Percentiles rank a stretch among this genome's conserved stretches.
Evolutionary conservation across 2,888 invertebrate species (phyloP).

Genomic region (Bembecia ichneumoniformis): DNA sequence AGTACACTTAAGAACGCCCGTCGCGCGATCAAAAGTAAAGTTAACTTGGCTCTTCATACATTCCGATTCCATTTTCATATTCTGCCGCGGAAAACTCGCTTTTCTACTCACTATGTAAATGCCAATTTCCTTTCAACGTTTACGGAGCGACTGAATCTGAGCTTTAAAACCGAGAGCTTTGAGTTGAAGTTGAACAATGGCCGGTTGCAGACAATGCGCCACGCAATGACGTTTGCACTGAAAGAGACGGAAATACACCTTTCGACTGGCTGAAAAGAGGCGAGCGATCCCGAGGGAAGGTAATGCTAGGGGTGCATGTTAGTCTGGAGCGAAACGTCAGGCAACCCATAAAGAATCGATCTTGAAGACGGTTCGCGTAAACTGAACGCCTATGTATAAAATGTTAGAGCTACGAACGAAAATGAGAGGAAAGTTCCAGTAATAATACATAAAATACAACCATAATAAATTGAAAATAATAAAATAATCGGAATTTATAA

Average conservation of each 20-base stretch:
- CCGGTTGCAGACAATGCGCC: conserved; percentile 58
- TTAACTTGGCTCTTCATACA: conserved; percentile 32
- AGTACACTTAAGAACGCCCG: conserved; percentile 8
- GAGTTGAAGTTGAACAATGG: conserved; percentile 23
- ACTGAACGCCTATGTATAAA: neutral
- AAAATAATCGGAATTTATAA: neutral
- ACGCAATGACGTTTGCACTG: conserved; percentile 66
- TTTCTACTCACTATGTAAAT: conserved; percentile 65
- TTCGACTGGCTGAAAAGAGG: conserved; percentile 32
- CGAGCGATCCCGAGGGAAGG: conserved; percentile 32
- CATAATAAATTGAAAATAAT: neutral
- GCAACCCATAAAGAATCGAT: conserved; percentile 58
- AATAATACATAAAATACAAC: neutral
- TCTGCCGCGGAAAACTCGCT: conserved; percentile 66
- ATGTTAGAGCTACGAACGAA: neutral
- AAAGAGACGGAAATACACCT: conserved; percentile 29
- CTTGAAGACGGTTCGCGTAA: conserved; percentile 37
- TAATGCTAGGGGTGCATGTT: conserved; percentile 53
- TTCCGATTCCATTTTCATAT: conserved; percentile 58
- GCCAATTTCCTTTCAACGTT: conserved; percentile 61
- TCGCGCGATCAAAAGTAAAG: conserved; percentile 15
- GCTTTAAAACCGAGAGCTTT: conserved; percentile 22
- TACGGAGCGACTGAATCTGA: conserved; percentile 17
- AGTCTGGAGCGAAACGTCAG: conserved; percentile 43
- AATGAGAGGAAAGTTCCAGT: neutral